Evolutionary conservation across 1,140 invertebrate species (phyloP).

Genomic region (Procambarus virginalis): DNA sequence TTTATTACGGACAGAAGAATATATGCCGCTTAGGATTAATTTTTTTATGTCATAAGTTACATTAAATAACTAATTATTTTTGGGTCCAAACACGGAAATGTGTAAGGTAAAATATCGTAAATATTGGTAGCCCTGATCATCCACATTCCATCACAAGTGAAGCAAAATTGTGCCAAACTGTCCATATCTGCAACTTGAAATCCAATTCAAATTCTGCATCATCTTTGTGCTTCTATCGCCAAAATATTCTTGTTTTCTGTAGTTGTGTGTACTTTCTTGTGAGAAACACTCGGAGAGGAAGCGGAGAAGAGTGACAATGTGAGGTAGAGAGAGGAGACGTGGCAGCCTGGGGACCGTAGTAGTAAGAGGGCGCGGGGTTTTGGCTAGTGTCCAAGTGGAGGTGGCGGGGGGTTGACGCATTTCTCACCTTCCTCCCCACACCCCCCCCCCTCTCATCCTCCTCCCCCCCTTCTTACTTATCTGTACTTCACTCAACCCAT

Average conservation of each 20-base stretch:
- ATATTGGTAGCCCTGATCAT: background rate
- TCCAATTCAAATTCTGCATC: no score
- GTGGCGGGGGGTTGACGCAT: background rate
- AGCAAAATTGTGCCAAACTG: background rate
- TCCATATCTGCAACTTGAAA: no score
- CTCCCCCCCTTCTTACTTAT: background rate
- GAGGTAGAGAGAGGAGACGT: background rate
- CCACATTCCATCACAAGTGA: conserved; percentile 1
- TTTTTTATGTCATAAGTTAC: no score
- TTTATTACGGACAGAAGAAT: no score
- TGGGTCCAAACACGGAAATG: no score
- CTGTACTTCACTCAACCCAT: no score
- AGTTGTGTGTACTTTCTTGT: no score
- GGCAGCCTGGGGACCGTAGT: background rate
- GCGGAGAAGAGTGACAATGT: background rate
- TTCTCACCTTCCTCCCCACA: background rate
- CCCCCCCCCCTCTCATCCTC: background rate
- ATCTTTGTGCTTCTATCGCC: no score
- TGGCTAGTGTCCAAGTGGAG: background rate
- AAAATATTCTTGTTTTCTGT: no score
- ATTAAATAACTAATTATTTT: no score
- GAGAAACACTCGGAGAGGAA: background rate
- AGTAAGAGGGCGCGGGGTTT: background rate
- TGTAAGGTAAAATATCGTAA: background rate
- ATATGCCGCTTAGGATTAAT: no score